phyloP scores from a whole-genome alignment of 2,797 vertebrate species.

The Hypotaenidia okinawae region DNA sequence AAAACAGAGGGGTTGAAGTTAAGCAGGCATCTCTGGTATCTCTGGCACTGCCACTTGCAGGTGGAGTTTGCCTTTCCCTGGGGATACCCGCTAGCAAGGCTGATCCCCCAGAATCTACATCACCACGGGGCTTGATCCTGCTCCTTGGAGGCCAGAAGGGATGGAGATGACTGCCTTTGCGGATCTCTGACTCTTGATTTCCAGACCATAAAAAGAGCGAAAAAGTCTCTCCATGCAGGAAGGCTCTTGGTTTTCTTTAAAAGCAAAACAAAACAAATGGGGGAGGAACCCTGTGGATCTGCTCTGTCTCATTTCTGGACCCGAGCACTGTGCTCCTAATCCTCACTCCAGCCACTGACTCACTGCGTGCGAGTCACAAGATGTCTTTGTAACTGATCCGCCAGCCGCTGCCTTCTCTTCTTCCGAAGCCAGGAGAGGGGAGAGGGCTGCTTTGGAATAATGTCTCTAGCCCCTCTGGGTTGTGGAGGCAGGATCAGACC shows the following conservation, averaged over 20 bases:
- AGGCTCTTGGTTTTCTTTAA: not conserved
- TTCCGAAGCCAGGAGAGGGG: not conserved
- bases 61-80: not conserved
- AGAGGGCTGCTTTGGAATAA: not conserved
- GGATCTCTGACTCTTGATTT: not conserved
- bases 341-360: constrained; percentile 52
- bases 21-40: not conserved
- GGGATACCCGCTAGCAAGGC: not conserved
- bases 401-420: not conserved
- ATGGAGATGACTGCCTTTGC: not conserved
- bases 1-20: not conserved
- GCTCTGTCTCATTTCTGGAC: constrained; percentile 22
- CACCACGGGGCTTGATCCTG: not conserved
- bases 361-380: constrained; percentile 38
- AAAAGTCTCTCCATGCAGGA: not conserved
- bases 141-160: not conserved
- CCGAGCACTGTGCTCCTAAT: constrained; percentile 26
- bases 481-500: not conserved
- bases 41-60: not conserved
- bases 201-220: not conserved
- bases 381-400: not conserved
- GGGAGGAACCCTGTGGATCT: not conserved
- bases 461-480: not conserved
- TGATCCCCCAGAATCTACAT: not conserved
- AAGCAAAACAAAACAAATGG: not conserved